Conservation (phyloP, 1,140 invertebrate species). For the Drosophila mauritiana region DNA sequence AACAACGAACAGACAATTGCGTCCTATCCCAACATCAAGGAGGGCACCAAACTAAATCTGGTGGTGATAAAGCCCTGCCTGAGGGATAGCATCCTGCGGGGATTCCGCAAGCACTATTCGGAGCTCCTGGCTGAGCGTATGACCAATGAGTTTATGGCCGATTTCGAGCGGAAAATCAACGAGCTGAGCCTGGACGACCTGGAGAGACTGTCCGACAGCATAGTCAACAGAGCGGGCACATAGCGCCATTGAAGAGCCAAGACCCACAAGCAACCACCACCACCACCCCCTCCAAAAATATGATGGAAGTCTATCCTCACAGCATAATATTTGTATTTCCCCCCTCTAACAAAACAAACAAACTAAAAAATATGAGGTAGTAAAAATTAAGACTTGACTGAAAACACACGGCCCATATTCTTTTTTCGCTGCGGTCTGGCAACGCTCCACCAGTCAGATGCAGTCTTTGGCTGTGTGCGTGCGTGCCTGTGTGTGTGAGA, state of each 20-base stretch:
- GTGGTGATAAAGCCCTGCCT: conserved; percentile 86
- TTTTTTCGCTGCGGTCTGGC: conserved; percentile 35
- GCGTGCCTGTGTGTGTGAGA: conserved; percentile 7
- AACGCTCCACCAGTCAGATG: conserved; percentile 45
- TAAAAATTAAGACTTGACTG: conserved; percentile 51
- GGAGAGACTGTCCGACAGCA: conserved; percentile 84
- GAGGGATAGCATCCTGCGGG: conserved; percentile 78
- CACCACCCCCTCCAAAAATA: neutral
- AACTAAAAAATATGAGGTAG: conserved; percentile 16
- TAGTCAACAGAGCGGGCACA: conserved; percentile 19
- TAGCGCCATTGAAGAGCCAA: conserved; percentile 3
- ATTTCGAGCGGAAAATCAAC: conserved; percentile 85
- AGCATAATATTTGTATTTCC: conserved; percentile 46
- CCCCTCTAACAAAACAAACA: neutral
- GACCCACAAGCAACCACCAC: neutral
- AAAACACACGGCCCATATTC: conserved; percentile 1
- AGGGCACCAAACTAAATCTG: conserved; percentile 85
- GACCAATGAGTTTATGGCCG: conserved; percentile 85
- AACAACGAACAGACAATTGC: conserved; percentile 85
- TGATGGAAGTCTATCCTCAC: conserved; percentile 10
- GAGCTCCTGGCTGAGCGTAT: conserved; percentile 85
- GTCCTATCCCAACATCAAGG: conserved; percentile 85
- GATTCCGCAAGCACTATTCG: conserved; percentile 85
- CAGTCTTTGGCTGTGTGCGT: conserved; percentile 18
- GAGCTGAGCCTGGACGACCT: conserved; percentile 86